A percentile compares a stretch with the other conserved stretches of the same genome.
These are phyloP conservation scores for Ictalurus punctatus DNA, from an alignment of 2,113 vertebrate genomes.

Conservation along the genomic window DNA sequence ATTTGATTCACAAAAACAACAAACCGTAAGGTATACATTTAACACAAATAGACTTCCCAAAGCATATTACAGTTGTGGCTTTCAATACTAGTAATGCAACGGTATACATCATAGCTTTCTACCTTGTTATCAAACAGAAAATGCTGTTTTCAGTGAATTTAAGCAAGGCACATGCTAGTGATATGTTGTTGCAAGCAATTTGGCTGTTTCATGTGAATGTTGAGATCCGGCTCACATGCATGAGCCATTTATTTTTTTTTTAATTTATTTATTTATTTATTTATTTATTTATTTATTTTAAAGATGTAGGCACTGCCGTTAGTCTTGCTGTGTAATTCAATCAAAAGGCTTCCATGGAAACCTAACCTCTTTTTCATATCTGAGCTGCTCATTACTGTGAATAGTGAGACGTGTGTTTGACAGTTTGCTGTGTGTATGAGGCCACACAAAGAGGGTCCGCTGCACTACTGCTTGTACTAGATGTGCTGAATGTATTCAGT, in stretches of 20 bases:
- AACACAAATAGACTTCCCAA: neutral
- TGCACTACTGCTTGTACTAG: neutral
- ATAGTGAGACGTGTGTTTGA: neutral
- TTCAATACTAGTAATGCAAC: neutral
- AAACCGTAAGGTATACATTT: neutral
- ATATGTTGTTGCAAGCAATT: neutral
- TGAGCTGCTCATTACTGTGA: neutral
- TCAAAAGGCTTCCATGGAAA: conserved; percentile 1
- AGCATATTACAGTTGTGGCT: neutral
- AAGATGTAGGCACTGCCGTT: neutral
- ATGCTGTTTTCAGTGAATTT: neutral
- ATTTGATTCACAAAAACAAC: neutral
- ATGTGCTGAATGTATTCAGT: neutral
- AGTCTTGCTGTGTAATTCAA: neutral
- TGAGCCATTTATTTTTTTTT: neutral
- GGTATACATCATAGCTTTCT: neutral
- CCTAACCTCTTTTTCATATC: neutral
- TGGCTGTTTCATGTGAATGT: neutral
- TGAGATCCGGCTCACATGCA: neutral
- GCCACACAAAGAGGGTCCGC: neutral
- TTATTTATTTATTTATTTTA: neutral
- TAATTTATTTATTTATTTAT: neutral
- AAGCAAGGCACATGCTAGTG: neutral
- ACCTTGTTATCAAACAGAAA: neutral
- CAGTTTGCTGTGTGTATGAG: neutral